A percentile compares a stretch with the other conserved stretches of the same genome.
Evolutionary conservation across 2,797 vertebrate species (phyloP).

Genomic region (Diglossa cyanea): DNA sequence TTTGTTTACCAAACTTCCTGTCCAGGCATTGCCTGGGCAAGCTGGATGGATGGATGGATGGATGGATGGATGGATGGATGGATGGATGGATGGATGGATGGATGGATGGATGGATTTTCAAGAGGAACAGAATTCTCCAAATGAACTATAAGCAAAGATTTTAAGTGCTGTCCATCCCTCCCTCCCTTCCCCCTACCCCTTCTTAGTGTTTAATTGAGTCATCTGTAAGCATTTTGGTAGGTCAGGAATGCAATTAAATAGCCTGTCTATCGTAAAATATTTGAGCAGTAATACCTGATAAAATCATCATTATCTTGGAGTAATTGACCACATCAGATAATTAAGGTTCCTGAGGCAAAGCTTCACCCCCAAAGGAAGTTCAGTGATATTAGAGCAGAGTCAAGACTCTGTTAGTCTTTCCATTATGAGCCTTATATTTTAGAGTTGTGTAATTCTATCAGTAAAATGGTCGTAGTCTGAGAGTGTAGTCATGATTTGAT

Average conservation of each 20-base stretch:
- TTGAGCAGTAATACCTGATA: constrained; percentile 73
- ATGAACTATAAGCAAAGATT: not conserved
- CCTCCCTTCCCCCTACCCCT: not conserved
- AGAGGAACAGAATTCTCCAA: not conserved
- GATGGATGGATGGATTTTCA: not conserved
- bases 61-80: not conserved
- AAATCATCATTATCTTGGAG: constrained; percentile 73
- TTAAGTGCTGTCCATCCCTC: not conserved
- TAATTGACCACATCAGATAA: constrained; percentile 77
- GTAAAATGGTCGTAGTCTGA: not conserved
- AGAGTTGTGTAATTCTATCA: constrained; percentile 12
- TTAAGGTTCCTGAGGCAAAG: constrained; percentile 73
- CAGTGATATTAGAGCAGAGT: constrained; percentile 60
- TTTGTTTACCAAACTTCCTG: not conserved
- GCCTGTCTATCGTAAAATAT: constrained; percentile 68
- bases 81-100: not conserved
- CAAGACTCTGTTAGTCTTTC: constrained; percentile 56
- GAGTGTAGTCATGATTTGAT: not conserved
- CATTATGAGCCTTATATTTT: constrained; percentile 42
- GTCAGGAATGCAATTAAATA: constrained; percentile 72
- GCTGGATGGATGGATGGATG: not conserved
- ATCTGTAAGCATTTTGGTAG: constrained; percentile 71
- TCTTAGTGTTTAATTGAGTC: constrained; percentile 58
- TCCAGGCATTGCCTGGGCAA: not conserved
- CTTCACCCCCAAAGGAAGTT: constrained; percentile 68